phyloP scores from a whole-genome alignment of 2,113 vertebrate genomes.

The Nyctibius bracteatus region DNA sequence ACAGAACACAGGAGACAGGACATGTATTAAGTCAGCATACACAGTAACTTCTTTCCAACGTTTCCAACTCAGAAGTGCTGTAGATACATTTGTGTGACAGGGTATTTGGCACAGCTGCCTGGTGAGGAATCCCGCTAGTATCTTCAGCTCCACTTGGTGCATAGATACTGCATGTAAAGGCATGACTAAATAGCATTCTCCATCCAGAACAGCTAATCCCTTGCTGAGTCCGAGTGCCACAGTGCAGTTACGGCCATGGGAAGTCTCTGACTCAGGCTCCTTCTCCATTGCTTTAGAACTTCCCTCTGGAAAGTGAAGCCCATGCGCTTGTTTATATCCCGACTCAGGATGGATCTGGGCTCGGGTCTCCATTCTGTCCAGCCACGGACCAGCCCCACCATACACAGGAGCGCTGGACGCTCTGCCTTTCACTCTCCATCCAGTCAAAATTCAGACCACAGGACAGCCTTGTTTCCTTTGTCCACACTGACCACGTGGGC shows the following conservation, averaged over 20 bases:
- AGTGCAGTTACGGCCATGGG: neutral
- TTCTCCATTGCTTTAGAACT: neutral
- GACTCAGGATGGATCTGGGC: neutral
- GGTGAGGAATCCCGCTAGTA: neutral
- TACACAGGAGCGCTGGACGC: neutral
- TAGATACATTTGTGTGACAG: neutral
- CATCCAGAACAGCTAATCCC: neutral
- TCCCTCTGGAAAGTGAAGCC: slow-evolving; percentile 13
- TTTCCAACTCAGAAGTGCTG: slow-evolving; percentile 18
- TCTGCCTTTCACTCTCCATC: neutral
- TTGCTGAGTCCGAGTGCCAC: neutral
- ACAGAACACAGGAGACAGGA: slow-evolving; percentile 1
- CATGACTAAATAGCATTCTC: slow-evolving; percentile 50
- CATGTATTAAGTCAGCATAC: neutral
- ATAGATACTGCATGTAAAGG: slow-evolving; percentile 52
- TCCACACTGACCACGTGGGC: slow-evolving; percentile 89
- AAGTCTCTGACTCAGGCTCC: slow-evolving; percentile 14
- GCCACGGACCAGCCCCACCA: neutral
- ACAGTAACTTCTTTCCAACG: slow-evolving; percentile 30
- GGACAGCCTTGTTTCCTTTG: slow-evolving; percentile 89
- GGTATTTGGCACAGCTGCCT: slow-evolving; percentile 57
- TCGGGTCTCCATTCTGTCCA: neutral
- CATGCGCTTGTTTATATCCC: neutral
- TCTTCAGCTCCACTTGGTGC: slow-evolving; percentile 15
- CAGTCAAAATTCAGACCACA: slow-evolving; percentile 92